These are phyloP conservation scores for Cygnus olor DNA, from an alignment of 2,797 vertebrate species.

Conservation along the genomic window DNA sequence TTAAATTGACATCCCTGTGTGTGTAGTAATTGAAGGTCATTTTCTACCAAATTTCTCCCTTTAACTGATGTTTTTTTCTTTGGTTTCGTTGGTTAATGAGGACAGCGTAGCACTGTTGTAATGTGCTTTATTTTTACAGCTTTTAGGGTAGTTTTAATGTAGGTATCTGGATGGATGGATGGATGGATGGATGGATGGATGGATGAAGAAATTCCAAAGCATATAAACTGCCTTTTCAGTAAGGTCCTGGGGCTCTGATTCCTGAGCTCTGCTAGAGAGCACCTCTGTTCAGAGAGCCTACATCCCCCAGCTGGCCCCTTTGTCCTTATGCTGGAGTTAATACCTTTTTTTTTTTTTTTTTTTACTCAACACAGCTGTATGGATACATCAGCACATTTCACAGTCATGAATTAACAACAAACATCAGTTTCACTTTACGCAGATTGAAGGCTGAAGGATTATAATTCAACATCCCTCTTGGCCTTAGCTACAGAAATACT, in stretches of 20 bases:
- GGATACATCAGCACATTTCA: neutral
- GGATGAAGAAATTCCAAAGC: neutral
- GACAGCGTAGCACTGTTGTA: neutral
- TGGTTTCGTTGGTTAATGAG: neutral
- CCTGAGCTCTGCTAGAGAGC: neutral
- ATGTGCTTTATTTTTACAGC: conserved; percentile 17
- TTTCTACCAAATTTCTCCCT: conserved; percentile 17
- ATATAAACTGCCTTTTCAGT: neutral
- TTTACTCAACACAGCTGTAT: neutral
- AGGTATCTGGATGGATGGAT: neutral
- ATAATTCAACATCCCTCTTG: neutral
- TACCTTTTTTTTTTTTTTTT: neutral
- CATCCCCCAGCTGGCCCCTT: neutral
- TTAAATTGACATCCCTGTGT: conserved; percentile 54
- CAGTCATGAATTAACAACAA: neutral
- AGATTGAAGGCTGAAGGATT: neutral
- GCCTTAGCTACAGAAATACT: neutral
- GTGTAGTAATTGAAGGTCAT: conserved; percentile 46
- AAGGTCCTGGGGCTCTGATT: neutral
- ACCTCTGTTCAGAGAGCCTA: neutral
- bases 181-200: neutral
- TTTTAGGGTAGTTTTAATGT: neutral
- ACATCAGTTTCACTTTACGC: neutral
- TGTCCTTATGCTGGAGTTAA: neutral
- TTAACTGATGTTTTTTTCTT: conserved; percentile 12